Percentiles rank a stretch among this genome's conserved stretches.
Conservation (phyloP, 2,888 invertebrate species). For the Allolobophora icterica region DNA sequence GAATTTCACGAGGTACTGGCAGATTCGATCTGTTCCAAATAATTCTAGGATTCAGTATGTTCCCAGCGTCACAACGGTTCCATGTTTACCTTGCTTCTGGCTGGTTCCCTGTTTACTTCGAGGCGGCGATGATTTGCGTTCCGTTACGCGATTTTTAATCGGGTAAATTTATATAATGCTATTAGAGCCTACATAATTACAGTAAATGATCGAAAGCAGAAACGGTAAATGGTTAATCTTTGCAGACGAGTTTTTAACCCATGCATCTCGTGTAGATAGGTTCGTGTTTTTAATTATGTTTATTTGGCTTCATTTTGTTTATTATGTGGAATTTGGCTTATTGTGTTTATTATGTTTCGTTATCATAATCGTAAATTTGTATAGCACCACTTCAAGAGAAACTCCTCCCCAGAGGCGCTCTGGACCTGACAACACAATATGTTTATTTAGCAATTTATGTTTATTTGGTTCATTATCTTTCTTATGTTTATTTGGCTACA, state of each 20-base stretch:
- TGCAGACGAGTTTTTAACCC: not conserved
- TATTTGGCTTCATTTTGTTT: too few relatives aligned
- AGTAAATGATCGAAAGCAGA: not conserved
- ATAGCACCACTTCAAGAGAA: too few relatives aligned
- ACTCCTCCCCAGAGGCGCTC: too few relatives aligned
- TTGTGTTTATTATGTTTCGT: too few relatives aligned
- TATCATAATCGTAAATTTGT: too few relatives aligned
- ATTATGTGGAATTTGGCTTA: too few relatives aligned
- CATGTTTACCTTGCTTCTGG: not conserved
- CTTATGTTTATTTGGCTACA: too few relatives aligned
- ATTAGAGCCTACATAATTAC: not conserved
- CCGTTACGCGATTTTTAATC: not conserved
- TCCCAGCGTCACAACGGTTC: not conserved
- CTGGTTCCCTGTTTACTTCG: not conserved
- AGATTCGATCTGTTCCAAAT: not conserved
- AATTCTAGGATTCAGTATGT: not conserved
- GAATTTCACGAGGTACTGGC: constrained; percentile 22
- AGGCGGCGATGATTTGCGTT: not conserved
- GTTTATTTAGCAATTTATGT: too few relatives aligned
- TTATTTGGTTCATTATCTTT: too few relatives aligned
- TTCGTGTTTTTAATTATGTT: not conserved
- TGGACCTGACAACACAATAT: too few relatives aligned
- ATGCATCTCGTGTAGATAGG: too few relatives aligned
- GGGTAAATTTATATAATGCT: too few relatives aligned
- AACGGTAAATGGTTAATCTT: not conserved